These are phyloP conservation scores for Pollenia amentaria DNA, from an alignment of 2,888 invertebrate genomes.

Conservation along the genomic window DNA sequence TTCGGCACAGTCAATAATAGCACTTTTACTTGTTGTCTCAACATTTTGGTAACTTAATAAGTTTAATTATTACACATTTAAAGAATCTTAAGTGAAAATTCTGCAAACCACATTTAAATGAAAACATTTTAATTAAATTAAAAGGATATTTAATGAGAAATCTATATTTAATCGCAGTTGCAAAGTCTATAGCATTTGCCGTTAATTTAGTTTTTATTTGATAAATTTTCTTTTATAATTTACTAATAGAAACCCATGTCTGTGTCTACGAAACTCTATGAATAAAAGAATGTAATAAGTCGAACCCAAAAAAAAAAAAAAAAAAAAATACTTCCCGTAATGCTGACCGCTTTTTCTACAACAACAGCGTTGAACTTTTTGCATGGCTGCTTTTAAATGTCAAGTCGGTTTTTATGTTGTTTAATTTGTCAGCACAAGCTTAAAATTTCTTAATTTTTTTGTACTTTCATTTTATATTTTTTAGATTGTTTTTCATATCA, in stretches of 20 bases:
- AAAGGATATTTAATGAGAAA: too few species aligned
- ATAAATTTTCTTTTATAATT: neutral
- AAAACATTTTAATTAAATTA: too few species aligned
- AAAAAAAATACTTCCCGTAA: neutral
- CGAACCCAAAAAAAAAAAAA: neutral
- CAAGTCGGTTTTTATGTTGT: neutral
- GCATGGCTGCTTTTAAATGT: neutral
- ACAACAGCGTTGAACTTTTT: constrained; percentile 24
- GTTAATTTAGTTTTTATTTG: neutral
- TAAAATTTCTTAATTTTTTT: neutral
- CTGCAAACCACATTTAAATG: too few species aligned
- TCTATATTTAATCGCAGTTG: neutral
- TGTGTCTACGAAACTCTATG: neutral
- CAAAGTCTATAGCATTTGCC: neutral
- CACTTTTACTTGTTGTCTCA: too few species aligned
- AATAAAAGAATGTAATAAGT: neutral
- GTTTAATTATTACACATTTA: too few species aligned
- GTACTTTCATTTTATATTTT: neutral
- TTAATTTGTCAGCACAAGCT: constrained; percentile 56
- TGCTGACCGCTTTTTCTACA: neutral
- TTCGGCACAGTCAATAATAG: too few species aligned
- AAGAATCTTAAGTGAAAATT: too few species aligned
- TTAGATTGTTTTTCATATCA: constrained; percentile 11
- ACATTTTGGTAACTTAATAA: too few species aligned
- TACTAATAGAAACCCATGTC: neutral